Percentiles rank a stretch among this genome's conserved stretches.
These are phyloP conservation scores for Hydrophis major DNA, from an alignment of 2,797 vertebrate species.

Conservation along the genomic window DNA sequence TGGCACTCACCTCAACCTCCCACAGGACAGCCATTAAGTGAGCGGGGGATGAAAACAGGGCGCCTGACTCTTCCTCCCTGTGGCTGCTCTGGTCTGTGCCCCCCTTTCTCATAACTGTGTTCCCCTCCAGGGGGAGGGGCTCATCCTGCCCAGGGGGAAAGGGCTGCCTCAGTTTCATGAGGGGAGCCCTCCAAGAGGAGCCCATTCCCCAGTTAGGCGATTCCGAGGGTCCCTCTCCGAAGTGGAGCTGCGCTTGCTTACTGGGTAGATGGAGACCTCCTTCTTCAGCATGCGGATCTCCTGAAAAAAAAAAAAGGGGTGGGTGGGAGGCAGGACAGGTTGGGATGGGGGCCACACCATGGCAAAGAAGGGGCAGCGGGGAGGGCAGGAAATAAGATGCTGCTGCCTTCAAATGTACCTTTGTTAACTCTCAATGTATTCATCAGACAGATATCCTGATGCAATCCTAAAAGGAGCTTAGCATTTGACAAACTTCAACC, in stretches of 20 bases:
- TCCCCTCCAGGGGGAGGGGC: neutral
- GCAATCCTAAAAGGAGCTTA: neutral
- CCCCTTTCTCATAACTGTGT: neutral
- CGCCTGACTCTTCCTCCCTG: neutral
- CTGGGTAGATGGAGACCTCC: conserved; percentile 78
- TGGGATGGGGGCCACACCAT: neutral
- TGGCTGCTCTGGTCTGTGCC: neutral
- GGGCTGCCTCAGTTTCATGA: neutral
- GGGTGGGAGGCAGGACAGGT: neutral
- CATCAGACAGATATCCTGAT: neutral
- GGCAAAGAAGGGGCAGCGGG: neutral
- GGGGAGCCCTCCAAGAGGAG: neutral
- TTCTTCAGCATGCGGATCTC: conserved; percentile 88
- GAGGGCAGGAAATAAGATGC: neutral
- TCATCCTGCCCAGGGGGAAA: neutral
- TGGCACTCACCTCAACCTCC: neutral
- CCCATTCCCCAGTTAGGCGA: neutral
- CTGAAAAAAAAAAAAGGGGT: conserved; percentile 59
- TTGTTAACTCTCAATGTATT: neutral
- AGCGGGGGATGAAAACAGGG: neutral
- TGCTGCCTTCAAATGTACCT: neutral
- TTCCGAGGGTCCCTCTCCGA: neutral
- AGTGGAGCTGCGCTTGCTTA: conserved; percentile 57
- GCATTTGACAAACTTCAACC: neutral
- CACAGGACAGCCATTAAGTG: neutral